Evolutionary conservation across 2,797 vertebrate genomes (phyloP).

Genomic region (Hydrophis major): DNA sequence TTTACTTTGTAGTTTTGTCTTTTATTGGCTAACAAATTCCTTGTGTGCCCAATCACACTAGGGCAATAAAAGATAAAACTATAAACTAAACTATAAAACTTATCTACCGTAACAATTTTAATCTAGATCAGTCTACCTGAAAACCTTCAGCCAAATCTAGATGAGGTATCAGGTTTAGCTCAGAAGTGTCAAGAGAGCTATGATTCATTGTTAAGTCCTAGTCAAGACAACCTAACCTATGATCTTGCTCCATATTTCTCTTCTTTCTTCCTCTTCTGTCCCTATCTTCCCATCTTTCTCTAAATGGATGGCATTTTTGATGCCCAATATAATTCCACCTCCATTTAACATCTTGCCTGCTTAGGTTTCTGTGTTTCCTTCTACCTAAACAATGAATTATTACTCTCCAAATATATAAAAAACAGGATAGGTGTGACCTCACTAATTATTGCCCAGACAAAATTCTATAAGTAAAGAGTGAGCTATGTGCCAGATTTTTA

Average conservation of each 20-base stretch:
- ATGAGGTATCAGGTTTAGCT: neutral
- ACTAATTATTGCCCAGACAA: neutral
- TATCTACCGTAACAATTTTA: neutral
- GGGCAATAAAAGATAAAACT: neutral
- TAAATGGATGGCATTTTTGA: neutral
- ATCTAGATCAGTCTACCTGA: neutral
- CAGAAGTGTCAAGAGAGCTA: neutral
- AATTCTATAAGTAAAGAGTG: neutral
- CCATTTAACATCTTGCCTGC: neutral
- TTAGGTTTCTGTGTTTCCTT: neutral
- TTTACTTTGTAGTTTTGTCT: neutral
- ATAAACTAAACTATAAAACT: neutral
- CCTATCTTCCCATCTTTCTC: neutral
- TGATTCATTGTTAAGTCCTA: neutral
- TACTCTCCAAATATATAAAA: neutral
- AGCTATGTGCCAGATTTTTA: neutral
- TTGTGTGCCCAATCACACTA: neutral
- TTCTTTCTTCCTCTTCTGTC: neutral
- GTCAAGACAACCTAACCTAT: neutral
- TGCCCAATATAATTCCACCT: neutral
- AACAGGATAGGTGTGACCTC: neutral
- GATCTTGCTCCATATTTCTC: neutral
- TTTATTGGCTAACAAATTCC: neutral
- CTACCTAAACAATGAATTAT: neutral
- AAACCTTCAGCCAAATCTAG: neutral